Evolutionary conservation across 1,140 invertebrate species (phyloP).

Genomic region (Globodera rostochiensis): DNA sequence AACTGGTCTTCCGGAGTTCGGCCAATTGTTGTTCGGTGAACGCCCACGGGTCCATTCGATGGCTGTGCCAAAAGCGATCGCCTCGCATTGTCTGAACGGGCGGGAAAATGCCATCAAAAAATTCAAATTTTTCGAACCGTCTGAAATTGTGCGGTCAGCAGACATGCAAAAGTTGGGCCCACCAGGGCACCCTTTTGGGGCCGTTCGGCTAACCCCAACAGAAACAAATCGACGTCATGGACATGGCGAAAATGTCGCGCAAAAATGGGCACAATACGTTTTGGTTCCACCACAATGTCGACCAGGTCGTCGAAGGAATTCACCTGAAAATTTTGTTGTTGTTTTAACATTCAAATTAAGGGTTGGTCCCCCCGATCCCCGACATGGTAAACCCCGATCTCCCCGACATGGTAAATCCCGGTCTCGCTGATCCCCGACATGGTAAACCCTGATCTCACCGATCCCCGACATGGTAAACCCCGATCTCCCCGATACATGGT

Average conservation of each 20-base stretch:
- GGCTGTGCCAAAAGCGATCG: constrained; percentile 66
- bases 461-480: no score
- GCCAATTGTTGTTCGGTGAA: constrained; percentile 78
- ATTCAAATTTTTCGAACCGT: constrained; percentile 41
- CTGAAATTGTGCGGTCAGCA: constrained; percentile 81
- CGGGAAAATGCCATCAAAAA: no score
- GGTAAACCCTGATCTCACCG: no score
- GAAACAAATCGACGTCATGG: constrained; percentile 80
- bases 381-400: no score
- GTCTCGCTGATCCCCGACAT: no score
- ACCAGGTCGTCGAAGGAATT: constrained; percentile 54
- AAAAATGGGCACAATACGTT: constrained; percentile 46
- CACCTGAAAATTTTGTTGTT: constrained; percentile 67
- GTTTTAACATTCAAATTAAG: no score
- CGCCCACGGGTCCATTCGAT: constrained; percentile 48
- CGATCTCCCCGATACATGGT: no score
- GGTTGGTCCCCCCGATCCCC: no score
- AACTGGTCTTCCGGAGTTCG: constrained; percentile 75
- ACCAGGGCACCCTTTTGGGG: constrained; percentile 73
- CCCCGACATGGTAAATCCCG: no score
- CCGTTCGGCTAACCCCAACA: constrained; percentile 78
- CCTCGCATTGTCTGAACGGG: constrained; percentile 53
- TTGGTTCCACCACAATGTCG: constrained; percentile 43
- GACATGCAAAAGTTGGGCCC: constrained; percentile 82
- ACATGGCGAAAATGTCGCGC: constrained; percentile 67